Evolutionary conservation across 2,888 invertebrate genomes (phyloP), one percentile per base, ranked within the genome.

Genomic region (Stenotaenia linearis): DNA sequence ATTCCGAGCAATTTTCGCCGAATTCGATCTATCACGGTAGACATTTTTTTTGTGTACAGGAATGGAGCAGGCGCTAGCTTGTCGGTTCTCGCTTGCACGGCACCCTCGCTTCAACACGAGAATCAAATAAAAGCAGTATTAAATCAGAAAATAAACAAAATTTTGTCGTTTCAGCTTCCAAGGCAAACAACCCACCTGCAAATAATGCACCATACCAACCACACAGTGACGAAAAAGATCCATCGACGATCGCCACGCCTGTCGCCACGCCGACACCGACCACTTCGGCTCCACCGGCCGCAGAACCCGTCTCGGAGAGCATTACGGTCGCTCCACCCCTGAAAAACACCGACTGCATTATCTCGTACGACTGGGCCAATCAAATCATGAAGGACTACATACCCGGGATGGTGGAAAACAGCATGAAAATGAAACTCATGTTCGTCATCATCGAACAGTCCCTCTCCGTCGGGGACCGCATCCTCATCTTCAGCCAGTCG

Each of bases 401-500:
- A 81, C 92, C 95, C 0, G 97, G 96, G n/a, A 88, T 92, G 56
- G 91, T 97, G 82, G 95, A 95, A 84, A 95, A 96, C 85, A 96
- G 97, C 1, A 94, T 95, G 1, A 99, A 99, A 88, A 95, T 99
- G 92, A 92, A 94, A 83, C 90, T 98, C 74, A 92, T 98, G 84
- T 94, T 98, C 86, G 93, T 93, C 83, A 92, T 99, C 81, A 88
- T 99, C 77, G 92, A 94, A 82, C 95, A 97, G 86, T 93, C 96
- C 82, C 91, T 98, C 79, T 89, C 90, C 80, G 86, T 93, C 81
- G 96, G 95, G 0, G 98, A 99, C 87, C 92, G 98, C 81, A 89
- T 98, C 80, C 88, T 99, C 79, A 91, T 98, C 3, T 99, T 99
- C 86, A 97, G 97, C 84, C 98, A 98, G 86, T 97, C 97, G 84